phyloP scores from a whole-genome alignment of 2,797 vertebrate species.

The Alcedo quadribrachys region DNA sequence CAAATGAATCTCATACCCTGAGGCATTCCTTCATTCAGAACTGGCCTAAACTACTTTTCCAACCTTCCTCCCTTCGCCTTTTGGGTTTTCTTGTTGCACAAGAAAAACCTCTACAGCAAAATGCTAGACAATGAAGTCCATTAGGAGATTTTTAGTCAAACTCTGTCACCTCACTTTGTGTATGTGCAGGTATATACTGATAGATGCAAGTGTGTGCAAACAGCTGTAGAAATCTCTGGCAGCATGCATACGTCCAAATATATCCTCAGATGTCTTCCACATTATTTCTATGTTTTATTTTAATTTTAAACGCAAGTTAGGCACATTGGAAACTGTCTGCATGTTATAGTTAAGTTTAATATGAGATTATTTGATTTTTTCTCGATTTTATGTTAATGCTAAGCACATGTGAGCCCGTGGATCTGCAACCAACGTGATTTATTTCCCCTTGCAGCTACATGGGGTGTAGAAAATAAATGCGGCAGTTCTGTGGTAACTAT shows the following conservation, averaged over 20 bases:
- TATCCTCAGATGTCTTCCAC: neutral
- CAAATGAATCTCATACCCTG: slow-evolving; percentile 47
- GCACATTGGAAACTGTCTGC: neutral
- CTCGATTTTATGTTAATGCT: slow-evolving; percentile 37
- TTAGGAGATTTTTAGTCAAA: neutral
- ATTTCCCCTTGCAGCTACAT: neutral
- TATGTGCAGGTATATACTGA: accelerated
- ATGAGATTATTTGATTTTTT: neutral
- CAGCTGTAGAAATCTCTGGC: neutral
- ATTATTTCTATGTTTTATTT: neutral
- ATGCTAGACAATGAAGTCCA: neutral
- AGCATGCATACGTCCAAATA: neutral
- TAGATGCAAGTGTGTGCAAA: neutral
- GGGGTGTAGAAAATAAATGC: slow-evolving; percentile 21
- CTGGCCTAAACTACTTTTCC: slow-evolving; percentile 39
- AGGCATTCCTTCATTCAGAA: slow-evolving; percentile 47
- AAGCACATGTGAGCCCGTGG: slow-evolving; percentile 1
- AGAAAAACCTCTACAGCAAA: neutral
- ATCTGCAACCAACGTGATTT: neutral
- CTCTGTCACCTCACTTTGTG: neutral
- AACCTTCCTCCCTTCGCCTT: neutral
- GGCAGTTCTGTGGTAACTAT: neutral
- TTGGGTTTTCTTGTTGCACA: neutral
- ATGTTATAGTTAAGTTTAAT: neutral
- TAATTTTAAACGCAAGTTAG: neutral